Conservation (phyloP, 2,797 vertebrate genomes). For the Tapera naevia region DNA sequence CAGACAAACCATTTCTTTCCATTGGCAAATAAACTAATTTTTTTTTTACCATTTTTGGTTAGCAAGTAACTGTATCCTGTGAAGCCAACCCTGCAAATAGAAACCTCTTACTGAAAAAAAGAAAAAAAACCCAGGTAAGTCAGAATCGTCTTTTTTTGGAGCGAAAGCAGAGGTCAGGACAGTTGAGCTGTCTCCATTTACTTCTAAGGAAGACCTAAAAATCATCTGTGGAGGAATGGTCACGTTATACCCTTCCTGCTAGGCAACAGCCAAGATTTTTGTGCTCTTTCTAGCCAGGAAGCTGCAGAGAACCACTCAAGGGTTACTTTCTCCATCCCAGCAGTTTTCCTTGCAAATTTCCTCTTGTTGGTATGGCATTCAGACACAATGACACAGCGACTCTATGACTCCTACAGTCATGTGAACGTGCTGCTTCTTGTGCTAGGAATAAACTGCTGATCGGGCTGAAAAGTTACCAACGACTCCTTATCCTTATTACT, state of each 20-base stretch:
- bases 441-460: neutral
- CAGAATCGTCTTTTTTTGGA: neutral
- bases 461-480: neutral
- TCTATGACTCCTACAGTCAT: neutral
- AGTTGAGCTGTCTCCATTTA: neutral
- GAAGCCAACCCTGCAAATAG: neutral
- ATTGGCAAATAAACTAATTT: neutral
- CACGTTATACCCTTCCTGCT: neutral
- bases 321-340: neutral
- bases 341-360: neutral
- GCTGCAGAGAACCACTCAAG: neutral
- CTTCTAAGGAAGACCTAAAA: neutral
- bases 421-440: neutral
- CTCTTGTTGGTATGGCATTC: neutral
- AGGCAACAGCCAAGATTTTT: neutral
- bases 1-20: neutral
- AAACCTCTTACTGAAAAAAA: neutral
- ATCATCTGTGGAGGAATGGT: neutral
- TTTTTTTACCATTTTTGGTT: neutral
- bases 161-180: neutral
- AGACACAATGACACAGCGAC: neutral
- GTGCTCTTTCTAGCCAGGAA: neutral
- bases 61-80: neutral
- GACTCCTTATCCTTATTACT: neutral
- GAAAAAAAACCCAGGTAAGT: accelerated